Evolutionary conservation across 2,888 invertebrate genomes (phyloP), one percentile per base, ranked within the genome.

Genomic region (Neoascia interrupta): DNA sequence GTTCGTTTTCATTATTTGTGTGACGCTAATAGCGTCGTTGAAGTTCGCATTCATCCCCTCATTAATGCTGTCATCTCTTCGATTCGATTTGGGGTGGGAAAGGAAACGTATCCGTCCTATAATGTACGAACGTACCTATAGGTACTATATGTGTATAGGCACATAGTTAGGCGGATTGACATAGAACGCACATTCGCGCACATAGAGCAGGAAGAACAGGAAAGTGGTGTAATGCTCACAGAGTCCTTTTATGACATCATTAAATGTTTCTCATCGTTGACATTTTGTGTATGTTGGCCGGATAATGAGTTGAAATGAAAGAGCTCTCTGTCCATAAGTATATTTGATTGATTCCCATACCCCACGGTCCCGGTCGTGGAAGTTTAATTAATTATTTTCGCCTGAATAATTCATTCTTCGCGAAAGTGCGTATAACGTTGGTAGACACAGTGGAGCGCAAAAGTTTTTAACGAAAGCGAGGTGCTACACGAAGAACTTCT

Each of bases 351-450:
- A 76, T 76, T 70, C 58, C 64, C 64, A 56, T 28, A 39, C 76
- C 58, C 53, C 61, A 26, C 45, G 26, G 26, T 26, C 26, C 5
- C 26, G 26, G 5, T 53, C 60, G 64, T 36, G 39, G 72, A 15
- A n/a, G n/a, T 56, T 72, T 72, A 66, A 76, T 76, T 76, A 76
- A 76, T 76, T 76, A 72, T 41, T 72, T 76, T 75, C 70, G 63
- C 75, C 58, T 75, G 69, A 69, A 56, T 75, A 64, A 75, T 64
- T 75, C 43, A 58, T 58, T 28, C 49, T 26, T 39, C 28, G 26
- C 45, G 58, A 58, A 53, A 56, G 43, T 63, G 47, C 66, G 56
- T 49, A 6, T 4, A n/a, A n/a, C n/a, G n/a, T n/a, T n/a, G n/a
- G 34, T 28, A 11, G 5, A 5, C 4, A 66, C 58, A 70, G 70